Percentiles rank a stretch among this genome's conserved stretches.
phyloP scores from a whole-genome alignment of 2,113 vertebrate genomes.

The Chascanopsetta lugubris region DNA sequence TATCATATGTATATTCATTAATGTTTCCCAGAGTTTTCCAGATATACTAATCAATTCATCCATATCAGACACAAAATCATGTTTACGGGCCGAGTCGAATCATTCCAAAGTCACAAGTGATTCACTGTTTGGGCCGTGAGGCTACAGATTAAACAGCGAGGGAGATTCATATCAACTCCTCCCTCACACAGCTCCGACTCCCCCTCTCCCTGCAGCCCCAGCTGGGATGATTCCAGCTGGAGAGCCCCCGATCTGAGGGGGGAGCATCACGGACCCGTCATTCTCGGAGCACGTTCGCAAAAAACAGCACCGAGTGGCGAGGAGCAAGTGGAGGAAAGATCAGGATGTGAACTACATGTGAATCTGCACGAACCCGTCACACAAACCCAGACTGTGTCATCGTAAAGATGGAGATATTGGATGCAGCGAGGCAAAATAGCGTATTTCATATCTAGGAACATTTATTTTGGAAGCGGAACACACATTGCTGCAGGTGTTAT shows the following conservation, averaged over 20 bases:
- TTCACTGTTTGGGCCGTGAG: neutral
- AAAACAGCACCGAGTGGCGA: conserved; percentile 67
- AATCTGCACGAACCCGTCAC: conserved; percentile 48
- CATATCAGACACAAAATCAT: conserved; percentile 1
- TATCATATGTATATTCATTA: neutral
- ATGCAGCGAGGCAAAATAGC: conserved; percentile 78
- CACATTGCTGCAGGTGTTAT: conserved; percentile 50
- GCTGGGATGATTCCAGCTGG: conserved; percentile 48
- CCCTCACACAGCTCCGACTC: conserved; percentile 35
- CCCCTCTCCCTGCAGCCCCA: conserved; percentile 38
- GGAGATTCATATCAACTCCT: conserved; percentile 26
- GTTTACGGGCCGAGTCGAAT: neutral
- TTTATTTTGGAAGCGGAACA: conserved; percentile 75
- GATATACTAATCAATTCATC: conserved; percentile 2
- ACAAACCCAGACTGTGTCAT: conserved; percentile 69
- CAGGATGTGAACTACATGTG: conserved; percentile 72
- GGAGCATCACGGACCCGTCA: conserved; percentile 60
- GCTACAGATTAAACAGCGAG: neutral
- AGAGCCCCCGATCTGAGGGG: conserved; percentile 40
- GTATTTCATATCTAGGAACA: conserved; percentile 77
- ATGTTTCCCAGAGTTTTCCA: neutral
- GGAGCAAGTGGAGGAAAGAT: conserved; percentile 68
- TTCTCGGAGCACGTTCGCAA: conserved; percentile 66
- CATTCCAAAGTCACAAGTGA: neutral
- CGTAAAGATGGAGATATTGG: conserved; percentile 77